Percentiles rank a stretch among this genome's conserved stretches.
These are phyloP conservation scores for Zenarchopterus dispar DNA, from an alignment of 2,797 vertebrate species.

Conservation along the genomic window DNA sequence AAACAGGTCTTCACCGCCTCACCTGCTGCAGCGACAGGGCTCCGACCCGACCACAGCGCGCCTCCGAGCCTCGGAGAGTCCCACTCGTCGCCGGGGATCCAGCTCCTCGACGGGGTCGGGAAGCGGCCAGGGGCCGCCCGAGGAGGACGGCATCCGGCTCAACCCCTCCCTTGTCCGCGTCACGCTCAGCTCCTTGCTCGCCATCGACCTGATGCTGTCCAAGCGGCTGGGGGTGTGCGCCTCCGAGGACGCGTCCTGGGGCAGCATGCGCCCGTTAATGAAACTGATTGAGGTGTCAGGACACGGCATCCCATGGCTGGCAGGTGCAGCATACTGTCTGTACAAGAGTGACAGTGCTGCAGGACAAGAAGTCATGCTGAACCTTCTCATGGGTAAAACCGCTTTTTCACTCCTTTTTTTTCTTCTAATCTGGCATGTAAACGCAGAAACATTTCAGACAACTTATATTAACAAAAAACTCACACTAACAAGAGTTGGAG, in stretches of 20 bases:
- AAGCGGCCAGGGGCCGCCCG: constrained; percentile 72
- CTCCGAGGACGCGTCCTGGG: constrained; percentile 91
- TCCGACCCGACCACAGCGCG: constrained; percentile 83
- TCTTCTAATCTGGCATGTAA: too few relatives aligned
- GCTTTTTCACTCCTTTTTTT: too few relatives aligned
- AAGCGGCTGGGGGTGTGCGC: constrained; percentile 95
- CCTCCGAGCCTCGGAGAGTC: constrained; percentile 88
- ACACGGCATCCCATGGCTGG: constrained; percentile 94
- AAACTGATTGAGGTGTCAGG: constrained; percentile 95
- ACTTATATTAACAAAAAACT: background rate
- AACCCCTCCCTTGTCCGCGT: constrained; percentile 92
- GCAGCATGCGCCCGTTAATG: constrained; percentile 91
- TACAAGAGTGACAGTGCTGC: constrained; percentile 90
- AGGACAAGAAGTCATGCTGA: constrained; percentile 93
- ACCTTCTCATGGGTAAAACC: constrained; percentile 90
- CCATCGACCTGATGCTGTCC: constrained; percentile 95
- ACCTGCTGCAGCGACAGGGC: constrained; percentile 79
- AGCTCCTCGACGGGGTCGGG: constrained; percentile 80
- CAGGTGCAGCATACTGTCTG: constrained; percentile 88
- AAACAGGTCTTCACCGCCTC: constrained; percentile 75
- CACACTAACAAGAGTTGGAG: background rate
- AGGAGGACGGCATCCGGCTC: constrained; percentile 91
- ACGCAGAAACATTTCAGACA: background rate
- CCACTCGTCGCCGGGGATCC: constrained; percentile 86
- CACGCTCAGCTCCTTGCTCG: constrained; percentile 90